Base-by-base conservation (phyloP, 2,113 vertebrate species). In the Nothoprocta perdicaria region DNA sequence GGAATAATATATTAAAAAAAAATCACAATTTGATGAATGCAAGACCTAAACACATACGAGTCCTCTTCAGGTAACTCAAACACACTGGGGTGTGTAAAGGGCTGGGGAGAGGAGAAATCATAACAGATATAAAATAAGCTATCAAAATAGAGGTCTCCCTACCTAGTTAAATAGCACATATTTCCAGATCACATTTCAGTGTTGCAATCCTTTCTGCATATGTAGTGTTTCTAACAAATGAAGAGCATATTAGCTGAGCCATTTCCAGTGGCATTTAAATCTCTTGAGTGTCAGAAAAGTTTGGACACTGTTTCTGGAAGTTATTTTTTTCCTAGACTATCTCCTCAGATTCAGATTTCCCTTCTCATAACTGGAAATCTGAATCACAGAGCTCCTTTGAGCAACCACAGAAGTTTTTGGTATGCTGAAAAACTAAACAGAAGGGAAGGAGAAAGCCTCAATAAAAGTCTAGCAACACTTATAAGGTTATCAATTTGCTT, bases 191-290 rank as follows among this genome's bases (percentile, higher is more conserved):
- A 57, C 53, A 71, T 48, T 71, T 74, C 89, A 71, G 79, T 69
- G 74, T 35, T 71, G 63, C 14, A 9, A 21, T 63, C 88, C 45
- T 53, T 91, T 35, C 81, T 52, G 50, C 41, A 9, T 23, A 43
- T 4, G 27, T 43, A 88, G 61, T 0, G 0, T n/a, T 92, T 77
- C 75, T 89, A 67, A 90, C 86, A 84, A 94, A 89, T 12, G 45
- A 62, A 86, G 63, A 90, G 23, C 40, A 72, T 10, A 27, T 77
- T 53, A 87, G 71, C 63, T 27, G 79, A 69, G 60, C 50, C 93
- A 74, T 85, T 95, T 85, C 62, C 71, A 69, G 84, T 50, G 75
- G n/a, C 55, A 79, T 89, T 91, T 92, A 63, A 85, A 84, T 93
- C 53, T 53, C 38, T 63, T 60, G 24, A 12, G 33, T 17, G 67